phyloP scores from a whole-genome alignment of 2,797 vertebrate genomes.

The Anisognathus igniventris region DNA sequence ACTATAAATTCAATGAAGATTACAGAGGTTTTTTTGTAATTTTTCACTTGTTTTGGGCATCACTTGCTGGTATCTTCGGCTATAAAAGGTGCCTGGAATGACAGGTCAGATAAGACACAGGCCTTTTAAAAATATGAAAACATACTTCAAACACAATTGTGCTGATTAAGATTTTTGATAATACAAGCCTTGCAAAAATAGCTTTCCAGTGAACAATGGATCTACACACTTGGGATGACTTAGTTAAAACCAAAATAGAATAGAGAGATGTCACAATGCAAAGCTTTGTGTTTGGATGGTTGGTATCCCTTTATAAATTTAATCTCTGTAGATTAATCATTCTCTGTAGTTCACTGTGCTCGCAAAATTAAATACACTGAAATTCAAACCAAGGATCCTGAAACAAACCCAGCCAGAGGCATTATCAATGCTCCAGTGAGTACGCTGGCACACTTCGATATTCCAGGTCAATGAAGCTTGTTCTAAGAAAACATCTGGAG shows the following conservation, averaged over 20 bases:
- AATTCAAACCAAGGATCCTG: constrained; percentile 18
- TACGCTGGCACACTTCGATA: not conserved
- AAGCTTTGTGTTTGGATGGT: not conserved
- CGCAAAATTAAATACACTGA: constrained; percentile 1
- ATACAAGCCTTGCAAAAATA: not conserved
- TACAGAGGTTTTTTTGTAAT: not conserved
- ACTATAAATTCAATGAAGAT: not conserved
- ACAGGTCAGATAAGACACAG: not conserved
- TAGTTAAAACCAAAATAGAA: not conserved
- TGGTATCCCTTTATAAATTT: not conserved
- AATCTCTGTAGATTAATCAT: not conserved
- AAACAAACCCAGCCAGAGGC: constrained; percentile 26
- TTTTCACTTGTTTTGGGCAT: not conserved
- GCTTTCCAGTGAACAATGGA: not conserved
- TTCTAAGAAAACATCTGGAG: constrained; percentile 66
- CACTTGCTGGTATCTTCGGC: not conserved
- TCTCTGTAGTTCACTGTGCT: not conserved
- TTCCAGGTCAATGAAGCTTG: constrained; percentile 63
- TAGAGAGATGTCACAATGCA: not conserved
- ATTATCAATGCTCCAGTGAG: constrained; percentile 48
- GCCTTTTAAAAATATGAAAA: not conserved
- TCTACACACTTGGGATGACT: not conserved
- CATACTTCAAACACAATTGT: not conserved
- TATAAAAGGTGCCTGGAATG: not conserved
- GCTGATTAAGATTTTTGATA: not conserved